Percentiles rank a stretch among this genome's conserved stretches.
These are phyloP conservation scores for Pogonognathellus flavescens DNA, from an alignment of 1,140 invertebrate species.

Conservation along the genomic window DNA sequence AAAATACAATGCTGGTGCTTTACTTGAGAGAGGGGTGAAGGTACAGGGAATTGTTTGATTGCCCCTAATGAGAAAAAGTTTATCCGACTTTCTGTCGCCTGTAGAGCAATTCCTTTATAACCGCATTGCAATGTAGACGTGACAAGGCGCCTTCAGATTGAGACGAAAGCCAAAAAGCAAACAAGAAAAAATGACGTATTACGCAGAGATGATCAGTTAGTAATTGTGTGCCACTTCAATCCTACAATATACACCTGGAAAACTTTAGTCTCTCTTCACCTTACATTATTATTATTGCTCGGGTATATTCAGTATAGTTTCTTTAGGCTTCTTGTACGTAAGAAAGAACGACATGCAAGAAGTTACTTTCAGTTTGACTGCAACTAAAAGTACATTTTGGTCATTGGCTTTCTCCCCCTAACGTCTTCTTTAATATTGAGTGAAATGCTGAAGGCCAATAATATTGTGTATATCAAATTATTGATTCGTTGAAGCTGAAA, in stretches of 20 bases:
- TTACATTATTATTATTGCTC: not conserved
- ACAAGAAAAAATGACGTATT: not conserved
- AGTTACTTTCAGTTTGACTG: no score
- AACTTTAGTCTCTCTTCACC: not conserved
- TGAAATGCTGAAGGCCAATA: no score
- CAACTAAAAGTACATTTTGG: no score
- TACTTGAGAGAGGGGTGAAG: no score
- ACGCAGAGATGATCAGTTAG: not conserved
- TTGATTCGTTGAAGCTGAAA: no score
- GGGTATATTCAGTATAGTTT: no score
- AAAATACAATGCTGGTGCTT: no score
- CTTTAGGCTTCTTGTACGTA: no score
- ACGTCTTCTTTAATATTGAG: no score
- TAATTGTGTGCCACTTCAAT: not conserved
- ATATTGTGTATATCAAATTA: no score
- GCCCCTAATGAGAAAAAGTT: constrained; percentile 36
- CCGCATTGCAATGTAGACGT: constrained; percentile 21
- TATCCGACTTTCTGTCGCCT: constrained; percentile 29
- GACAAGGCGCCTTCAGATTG: constrained; percentile 20
- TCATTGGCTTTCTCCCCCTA: no score
- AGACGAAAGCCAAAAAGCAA: constrained; percentile 29
- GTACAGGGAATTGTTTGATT: constrained; percentile 28
- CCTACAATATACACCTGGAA: not conserved
- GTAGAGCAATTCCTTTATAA: constrained; percentile 10
- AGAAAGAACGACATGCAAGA: no score